These are phyloP conservation scores for Asobara japonica DNA, from an alignment of 1,140 invertebrate species.

Conservation along the genomic window DNA sequence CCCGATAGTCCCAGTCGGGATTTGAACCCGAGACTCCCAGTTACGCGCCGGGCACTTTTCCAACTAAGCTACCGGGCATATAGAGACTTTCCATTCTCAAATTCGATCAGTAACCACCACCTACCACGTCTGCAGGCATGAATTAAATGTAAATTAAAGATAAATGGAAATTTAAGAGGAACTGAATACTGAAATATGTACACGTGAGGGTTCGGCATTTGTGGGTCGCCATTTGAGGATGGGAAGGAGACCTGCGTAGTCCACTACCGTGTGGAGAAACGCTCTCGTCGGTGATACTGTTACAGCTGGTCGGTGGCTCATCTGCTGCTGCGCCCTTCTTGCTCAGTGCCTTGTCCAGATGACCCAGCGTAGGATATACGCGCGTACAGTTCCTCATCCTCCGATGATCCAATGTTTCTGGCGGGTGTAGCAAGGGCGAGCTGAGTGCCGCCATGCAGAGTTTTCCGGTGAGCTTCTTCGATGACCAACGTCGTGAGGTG, in stretches of 20 bases:
- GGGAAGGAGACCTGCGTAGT: constrained; percentile 53
- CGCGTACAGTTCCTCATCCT: constrained; percentile 36
- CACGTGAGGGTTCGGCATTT: background rate
- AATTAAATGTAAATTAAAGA: no score
- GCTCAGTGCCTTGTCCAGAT: background rate
- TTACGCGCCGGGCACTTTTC: no score
- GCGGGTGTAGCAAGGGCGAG: background rate
- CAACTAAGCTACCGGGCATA: no score
- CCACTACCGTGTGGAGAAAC: constrained; percentile 47
- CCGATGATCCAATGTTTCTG: constrained; percentile 41
- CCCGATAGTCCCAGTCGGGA: no score
- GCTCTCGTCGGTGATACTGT: constrained; percentile 44
- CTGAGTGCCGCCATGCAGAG: constrained; percentile 44
- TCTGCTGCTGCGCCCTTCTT: constrained; percentile 35
- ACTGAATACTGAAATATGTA: constrained; percentile 28
- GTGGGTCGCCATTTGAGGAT: constrained; percentile 39
- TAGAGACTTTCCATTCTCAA: no score
- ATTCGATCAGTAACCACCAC: no score
- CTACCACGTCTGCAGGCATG: no score
- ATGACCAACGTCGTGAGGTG: constrained; percentile 33
- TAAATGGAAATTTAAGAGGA: no score
- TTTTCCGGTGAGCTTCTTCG: constrained; percentile 20
- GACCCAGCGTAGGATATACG: constrained; percentile 36
- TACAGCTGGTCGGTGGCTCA: constrained; percentile 49
- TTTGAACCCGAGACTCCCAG: no score